Conservation (phyloP, 2,888 invertebrate genomes). For the Oegoconia quadripuncta region DNA sequence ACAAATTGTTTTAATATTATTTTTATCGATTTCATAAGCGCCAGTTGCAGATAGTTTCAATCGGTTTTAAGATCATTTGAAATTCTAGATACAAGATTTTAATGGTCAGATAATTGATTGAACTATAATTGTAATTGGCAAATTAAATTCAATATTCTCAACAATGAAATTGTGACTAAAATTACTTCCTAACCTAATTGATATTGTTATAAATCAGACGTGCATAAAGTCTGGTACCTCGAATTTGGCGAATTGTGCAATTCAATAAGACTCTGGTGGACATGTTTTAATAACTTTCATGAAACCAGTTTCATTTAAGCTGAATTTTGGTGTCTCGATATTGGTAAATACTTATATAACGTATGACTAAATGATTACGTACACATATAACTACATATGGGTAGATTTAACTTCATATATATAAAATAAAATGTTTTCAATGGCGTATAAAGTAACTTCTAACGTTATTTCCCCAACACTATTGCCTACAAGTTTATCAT, state of each 20-base stretch:
- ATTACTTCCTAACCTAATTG: constrained; percentile 1
- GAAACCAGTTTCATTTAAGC: constrained; percentile 26
- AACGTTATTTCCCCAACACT: not conserved
- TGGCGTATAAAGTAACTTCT: too few species aligned
- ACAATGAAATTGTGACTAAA: not conserved
- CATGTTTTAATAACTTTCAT: constrained; percentile 36
- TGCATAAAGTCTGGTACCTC: constrained; percentile 28
- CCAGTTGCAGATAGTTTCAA: too few species aligned
- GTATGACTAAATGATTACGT: too few species aligned
- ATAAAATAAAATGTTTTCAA: too few species aligned
- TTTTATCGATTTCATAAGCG: too few species aligned
- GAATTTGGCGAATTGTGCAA: constrained; percentile 29
- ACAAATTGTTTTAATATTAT: constrained; percentile 8
- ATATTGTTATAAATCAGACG: constrained; percentile 11
- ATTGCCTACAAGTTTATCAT: not conserved
- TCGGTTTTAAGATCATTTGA: not conserved
- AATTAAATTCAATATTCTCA: constrained; percentile 2
- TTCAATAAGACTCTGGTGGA: constrained; percentile 19
- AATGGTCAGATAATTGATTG: not conserved
- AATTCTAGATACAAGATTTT: not conserved
- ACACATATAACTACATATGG: too few species aligned
- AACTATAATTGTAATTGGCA: constrained; percentile 5
- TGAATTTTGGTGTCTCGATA: constrained; percentile 21
- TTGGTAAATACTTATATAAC: too few species aligned
- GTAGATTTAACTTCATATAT: too few species aligned